Evolutionary conservation across 2,797 vertebrate species (phyloP).

Genomic region (Macrochelys suwanniensis): DNA sequence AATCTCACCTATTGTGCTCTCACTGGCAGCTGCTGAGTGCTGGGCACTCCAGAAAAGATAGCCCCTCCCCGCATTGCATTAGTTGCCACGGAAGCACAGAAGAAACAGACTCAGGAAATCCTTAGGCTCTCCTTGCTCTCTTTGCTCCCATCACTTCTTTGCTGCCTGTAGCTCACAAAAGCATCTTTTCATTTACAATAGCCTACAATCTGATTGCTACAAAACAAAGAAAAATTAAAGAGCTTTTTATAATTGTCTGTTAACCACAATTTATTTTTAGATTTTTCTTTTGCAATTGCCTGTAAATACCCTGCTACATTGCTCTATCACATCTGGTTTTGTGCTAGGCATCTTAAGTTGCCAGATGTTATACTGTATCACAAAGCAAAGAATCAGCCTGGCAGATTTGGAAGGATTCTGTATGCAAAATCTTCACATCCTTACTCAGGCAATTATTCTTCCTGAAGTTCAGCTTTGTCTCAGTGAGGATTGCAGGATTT

Average conservation of each 20-base stretch:
- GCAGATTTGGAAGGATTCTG: neutral
- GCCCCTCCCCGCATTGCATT: neutral
- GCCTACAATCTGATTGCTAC: neutral
- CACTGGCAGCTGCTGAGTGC: neutral
- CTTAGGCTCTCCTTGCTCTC: neutral
- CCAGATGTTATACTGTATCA: neutral
- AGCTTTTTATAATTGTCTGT: neutral
- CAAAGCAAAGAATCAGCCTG: neutral
- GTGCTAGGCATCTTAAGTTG: neutral
- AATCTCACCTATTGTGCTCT: neutral
- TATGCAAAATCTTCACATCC: neutral
- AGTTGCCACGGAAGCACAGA: neutral
- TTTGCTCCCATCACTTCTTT: neutral
- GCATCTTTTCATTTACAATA: neutral
- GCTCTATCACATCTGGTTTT: neutral
- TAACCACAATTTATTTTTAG: neutral
- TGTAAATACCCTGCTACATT: neutral
- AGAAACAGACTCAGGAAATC: neutral
- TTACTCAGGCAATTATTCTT: neutral
- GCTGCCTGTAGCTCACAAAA: neutral
- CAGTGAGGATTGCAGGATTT: neutral
- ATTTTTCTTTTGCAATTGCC: neutral
- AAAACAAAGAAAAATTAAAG: neutral
- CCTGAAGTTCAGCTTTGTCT: neutral
- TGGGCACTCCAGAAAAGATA: accelerated